A percentile compares a stretch with the other conserved stretches of the same genome.
These are phyloP conservation scores for Xerus inauris DNA, from an alignment of 2,113 vertebrate genomes.

Conservation along the genomic window DNA sequence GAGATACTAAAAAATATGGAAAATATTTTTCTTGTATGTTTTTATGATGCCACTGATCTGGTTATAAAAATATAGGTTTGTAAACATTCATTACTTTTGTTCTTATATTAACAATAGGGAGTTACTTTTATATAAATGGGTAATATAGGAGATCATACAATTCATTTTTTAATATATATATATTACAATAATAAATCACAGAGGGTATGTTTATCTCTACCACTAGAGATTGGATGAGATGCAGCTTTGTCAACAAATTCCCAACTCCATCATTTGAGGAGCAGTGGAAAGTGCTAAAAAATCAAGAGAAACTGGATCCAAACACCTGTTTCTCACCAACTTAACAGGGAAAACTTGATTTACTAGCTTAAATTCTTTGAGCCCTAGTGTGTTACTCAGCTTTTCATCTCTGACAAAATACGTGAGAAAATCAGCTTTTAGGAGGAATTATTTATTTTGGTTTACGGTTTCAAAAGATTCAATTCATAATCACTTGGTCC, in stretches of 20 bases:
- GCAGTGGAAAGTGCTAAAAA: neutral
- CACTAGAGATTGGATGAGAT: neutral
- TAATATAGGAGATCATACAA: neutral
- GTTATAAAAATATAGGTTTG: neutral
- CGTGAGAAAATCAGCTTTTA: neutral
- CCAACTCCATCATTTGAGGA: neutral
- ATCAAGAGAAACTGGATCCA: neutral
- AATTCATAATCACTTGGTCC: neutral
- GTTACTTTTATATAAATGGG: neutral
- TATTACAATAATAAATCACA: neutral
- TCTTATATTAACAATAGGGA: neutral
- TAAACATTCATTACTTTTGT: neutral
- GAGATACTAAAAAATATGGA: neutral
- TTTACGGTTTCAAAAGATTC: neutral
- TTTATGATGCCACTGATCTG: neutral
- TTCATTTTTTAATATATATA: neutral
- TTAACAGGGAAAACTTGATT: neutral
- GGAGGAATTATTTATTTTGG: neutral
- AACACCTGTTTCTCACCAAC: neutral
- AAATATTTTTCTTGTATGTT: neutral
- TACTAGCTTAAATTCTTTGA: neutral
- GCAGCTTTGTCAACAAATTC: neutral
- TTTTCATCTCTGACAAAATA: neutral
- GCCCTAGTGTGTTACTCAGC: neutral
- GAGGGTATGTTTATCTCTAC: neutral